A percentile compares a stretch with the other conserved stretches of the same genome.
Evolutionary conservation across 2,797 vertebrate species (phyloP).

Genomic region (Pipistrellus pipistrellus): DNA sequence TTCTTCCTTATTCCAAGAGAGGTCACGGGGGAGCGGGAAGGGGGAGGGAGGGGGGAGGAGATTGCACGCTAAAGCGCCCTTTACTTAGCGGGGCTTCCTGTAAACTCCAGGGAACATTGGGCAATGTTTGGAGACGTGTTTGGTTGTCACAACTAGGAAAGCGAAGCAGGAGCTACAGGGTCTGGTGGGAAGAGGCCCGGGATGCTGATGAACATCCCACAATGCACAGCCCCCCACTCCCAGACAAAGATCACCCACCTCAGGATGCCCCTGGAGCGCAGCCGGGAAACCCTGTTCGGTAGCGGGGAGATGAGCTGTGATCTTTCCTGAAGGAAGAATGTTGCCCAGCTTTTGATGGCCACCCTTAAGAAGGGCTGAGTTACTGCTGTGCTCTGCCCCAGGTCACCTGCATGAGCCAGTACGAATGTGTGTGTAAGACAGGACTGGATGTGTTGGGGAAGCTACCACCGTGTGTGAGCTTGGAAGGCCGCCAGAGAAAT

Average conservation of each 20-base stretch:
- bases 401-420: background rate
- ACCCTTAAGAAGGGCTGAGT: background rate
- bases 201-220: background rate
- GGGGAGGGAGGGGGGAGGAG: too few relatives aligned
- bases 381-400: background rate
- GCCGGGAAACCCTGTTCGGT: background rate
- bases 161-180: background rate
- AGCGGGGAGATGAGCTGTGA: background rate
- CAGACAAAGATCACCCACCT: too few relatives aligned
- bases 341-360: background rate
- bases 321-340: background rate
- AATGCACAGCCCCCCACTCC: background rate
- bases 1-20: slow-evolving; percentile 5
- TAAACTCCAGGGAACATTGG: background rate
- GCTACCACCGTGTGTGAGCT: background rate
- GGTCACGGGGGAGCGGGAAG: background rate
- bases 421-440: background rate
- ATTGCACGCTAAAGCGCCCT: background rate
- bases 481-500: background rate
- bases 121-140: background rate
- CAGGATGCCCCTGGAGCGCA: accelerated
- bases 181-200: background rate
- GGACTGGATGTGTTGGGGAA: background rate
- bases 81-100: background rate
- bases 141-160: background rate